Conservation (phyloP, 2,113 vertebrate species). For the Mus spicilegus region DNA sequence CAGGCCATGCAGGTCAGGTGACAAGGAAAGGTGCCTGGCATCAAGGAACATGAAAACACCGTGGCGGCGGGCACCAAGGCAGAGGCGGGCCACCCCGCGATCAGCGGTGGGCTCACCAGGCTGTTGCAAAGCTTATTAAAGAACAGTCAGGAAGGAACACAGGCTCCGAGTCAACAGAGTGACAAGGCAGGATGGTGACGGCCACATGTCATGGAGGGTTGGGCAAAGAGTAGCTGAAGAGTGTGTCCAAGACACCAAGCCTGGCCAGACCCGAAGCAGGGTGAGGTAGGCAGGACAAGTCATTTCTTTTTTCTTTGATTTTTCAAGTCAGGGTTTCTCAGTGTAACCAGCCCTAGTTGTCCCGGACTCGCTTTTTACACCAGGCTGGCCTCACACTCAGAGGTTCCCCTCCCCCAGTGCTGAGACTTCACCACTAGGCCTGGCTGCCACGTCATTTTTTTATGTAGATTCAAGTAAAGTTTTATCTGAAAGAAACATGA, state of each 20-base stretch:
- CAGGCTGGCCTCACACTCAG: too few relatives aligned
- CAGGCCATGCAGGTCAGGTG: too few relatives aligned
- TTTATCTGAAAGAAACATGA: background rate
- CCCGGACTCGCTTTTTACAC: too few relatives aligned
- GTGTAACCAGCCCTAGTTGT: too few relatives aligned
- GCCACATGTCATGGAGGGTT: rapidly evolving
- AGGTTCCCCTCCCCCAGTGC: too few relatives aligned
- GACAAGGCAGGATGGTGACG: background rate
- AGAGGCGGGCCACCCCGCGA: background rate
- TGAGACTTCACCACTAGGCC: too few relatives aligned
- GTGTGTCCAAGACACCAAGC: too few relatives aligned
- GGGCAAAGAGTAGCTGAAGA: background rate
- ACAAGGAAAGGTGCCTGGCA: background rate
- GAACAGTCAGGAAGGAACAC: background rate
- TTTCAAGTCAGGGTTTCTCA: too few relatives aligned
- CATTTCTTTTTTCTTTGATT: background rate
- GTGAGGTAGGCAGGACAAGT: background rate
- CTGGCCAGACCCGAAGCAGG: background rate
- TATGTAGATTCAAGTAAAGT: background rate
- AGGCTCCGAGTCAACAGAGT: background rate
- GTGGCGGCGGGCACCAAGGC: too few relatives aligned
- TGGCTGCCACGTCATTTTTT: background rate
- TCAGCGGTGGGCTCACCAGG: background rate
- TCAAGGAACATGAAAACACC: background rate
- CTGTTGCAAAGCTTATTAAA: background rate